Evolutionary conservation across 1,140 invertebrate genomes (phyloP), one percentile per base, ranked within the genome.

Genomic region (Drosophila hydei): DNA sequence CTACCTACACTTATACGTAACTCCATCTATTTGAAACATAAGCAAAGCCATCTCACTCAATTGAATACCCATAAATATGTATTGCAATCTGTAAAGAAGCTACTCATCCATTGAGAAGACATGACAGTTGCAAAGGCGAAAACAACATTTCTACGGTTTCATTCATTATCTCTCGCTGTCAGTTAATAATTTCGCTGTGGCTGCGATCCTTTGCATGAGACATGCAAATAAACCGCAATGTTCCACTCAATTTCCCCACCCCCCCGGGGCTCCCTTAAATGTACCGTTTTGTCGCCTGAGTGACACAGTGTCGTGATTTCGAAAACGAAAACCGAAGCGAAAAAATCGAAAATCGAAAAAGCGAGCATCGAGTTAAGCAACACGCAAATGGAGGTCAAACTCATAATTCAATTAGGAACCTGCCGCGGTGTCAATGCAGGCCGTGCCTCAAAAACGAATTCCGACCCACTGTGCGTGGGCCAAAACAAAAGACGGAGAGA

Each of bases 341-440:
- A n/a, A 33, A 33, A 33, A 33, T 81, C 71, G 81, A 81, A 85
- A 85, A 70, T 33, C 67, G 81, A 85, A 87, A 87, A 76, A 55
- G 30, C 45, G 52, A 77, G 61, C 40, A 45, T 51, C 27, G 48
- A 27, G 18, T 61, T 61, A 77, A 64, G 52, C 36, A 80, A 80
- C 72, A 48, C 33, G 61, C 67, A 62, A 85, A 85, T 85, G 80
- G 74, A 87, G 80, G 80, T 85, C 81, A 85, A 58, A 23, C 64
- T 69, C 83, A 88, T 88, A 88, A 88, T 88, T 88, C 83, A 88
- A 88, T 88, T 88, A 88, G 72, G 83, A 83, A 88, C 84, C 84
- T 79, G 83, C 81, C 87, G 71, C 67, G 78, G 77, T 73, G 71
- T 62, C 64, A 69, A 61, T 65, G 63, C 70, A 54, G 16, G 55